Percentiles rank a stretch among this genome's conserved stretches.
These are phyloP conservation scores for Hapalemur alaotrensis DNA, from an alignment of 2,797 vertebrate genomes.

Conservation along the genomic window DNA sequence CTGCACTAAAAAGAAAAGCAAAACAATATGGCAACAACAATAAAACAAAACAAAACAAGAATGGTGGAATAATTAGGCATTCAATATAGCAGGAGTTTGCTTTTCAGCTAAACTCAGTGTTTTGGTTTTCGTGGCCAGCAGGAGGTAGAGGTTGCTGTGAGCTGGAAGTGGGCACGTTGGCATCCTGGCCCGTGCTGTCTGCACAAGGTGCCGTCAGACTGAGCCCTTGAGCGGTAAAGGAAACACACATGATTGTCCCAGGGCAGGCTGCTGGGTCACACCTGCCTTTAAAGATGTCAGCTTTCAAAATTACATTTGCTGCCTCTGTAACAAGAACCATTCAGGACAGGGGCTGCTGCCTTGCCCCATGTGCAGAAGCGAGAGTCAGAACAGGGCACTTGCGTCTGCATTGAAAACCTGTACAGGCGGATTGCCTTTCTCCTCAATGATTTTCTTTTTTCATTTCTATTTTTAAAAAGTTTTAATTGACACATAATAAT, in stretches of 20 bases:
- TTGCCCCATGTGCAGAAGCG: background rate
- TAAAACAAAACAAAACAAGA: background rate
- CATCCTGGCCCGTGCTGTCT: slow-evolving; percentile 23
- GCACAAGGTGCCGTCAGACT: background rate
- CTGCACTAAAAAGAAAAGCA: background rate
- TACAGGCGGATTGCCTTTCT: background rate
- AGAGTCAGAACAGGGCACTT: background rate
- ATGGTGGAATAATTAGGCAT: background rate
- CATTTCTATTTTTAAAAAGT: background rate
- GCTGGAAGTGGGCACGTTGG: background rate
- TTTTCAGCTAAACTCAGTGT: background rate
- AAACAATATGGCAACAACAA: background rate
- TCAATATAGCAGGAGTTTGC: background rate
- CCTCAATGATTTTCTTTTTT: background rate
- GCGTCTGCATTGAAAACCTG: background rate
- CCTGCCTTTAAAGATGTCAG: background rate
- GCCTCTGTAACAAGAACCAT: background rate
- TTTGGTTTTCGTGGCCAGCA: background rate
- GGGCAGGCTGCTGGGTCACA: background rate
- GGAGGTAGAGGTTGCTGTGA: no score
- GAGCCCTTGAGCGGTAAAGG: background rate
- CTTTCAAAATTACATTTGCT: background rate
- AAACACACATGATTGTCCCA: background rate
- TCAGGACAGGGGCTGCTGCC: background rate
- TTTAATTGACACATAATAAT: background rate